Conservation (phyloP, 2,797 vertebrate species). For the Notolabrus celidotus region DNA sequence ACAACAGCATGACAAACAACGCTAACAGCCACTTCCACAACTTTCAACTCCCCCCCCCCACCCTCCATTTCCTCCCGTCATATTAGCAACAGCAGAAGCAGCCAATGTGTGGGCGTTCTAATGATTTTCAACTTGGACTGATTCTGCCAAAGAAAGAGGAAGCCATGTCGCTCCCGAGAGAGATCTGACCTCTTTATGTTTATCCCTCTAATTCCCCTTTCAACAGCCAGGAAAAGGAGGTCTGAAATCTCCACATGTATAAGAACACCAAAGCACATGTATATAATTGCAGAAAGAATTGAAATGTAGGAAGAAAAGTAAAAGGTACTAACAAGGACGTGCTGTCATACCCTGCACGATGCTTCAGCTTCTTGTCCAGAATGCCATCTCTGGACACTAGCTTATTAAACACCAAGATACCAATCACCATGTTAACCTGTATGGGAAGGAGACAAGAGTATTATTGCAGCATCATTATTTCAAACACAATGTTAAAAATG, state of each 20-base stretch:
- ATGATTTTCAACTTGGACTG: constrained; percentile 77
- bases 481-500: too few relatives aligned
- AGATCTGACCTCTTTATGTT: constrained; percentile 78
- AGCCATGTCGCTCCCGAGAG: constrained; percentile 64
- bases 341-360: constrained; percentile 96
- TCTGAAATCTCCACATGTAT: constrained; percentile 63
- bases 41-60: constrained; percentile 33
- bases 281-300: constrained; percentile 58
- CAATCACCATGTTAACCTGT: constrained; percentile 99
- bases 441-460: constrained; percentile 16
- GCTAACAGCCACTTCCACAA: constrained; percentile 57
- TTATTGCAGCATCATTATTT: constrained; percentile 30
- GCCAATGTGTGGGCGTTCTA: constrained; percentile 68
- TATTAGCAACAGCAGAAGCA: constrained; percentile 62
- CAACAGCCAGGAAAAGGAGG: constrained; percentile 53
- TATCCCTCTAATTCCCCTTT: constrained; percentile 67
- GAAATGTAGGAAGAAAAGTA: constrained; percentile 65
- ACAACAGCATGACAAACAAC: constrained; percentile 78
- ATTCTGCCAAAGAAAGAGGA: constrained; percentile 79
- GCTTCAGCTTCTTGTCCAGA: constrained; percentile 99
- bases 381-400: constrained; percentile 99
- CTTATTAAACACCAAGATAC: constrained; percentile 99
- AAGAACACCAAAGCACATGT: constrained; percentile 52
- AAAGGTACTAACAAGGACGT: constrained; percentile 82
- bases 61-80: constrained; percentile 30